Percentiles rank a stretch among this genome's conserved stretches.
Conservation (phyloP, 2,113 vertebrate genomes). For the Bucco capensis region DNA sequence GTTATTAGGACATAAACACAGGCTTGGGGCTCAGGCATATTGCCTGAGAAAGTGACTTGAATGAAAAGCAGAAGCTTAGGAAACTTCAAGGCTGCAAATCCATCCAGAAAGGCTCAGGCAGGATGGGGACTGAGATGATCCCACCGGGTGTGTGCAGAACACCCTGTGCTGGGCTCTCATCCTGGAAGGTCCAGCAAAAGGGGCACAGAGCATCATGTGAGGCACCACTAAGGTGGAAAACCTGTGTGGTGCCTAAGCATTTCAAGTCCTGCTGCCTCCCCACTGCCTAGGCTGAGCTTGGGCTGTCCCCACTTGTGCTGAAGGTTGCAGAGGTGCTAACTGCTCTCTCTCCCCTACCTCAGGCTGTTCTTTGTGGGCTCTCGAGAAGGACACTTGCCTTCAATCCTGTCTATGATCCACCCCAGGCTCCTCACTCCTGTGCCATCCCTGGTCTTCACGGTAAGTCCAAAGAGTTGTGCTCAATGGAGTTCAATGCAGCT, state of each 20-base stretch:
- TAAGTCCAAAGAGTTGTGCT: no score
- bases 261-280: neutral
- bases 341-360: neutral
- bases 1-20: neutral
- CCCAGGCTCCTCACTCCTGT: constrained; percentile 87
- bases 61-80: constrained; percentile 37
- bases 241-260: accelerated
- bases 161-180: neutral
- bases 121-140: neutral
- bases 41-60: constrained; percentile 39
- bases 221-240: neutral
- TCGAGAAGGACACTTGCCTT: constrained; percentile 93
- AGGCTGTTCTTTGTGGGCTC: constrained; percentile 97
- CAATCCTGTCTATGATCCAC: constrained; percentile 96
- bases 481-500: no score
- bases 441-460: constrained; percentile 93
- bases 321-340: neutral
- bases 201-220: neutral
- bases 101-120: neutral
- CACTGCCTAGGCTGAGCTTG: accelerated
- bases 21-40: neutral
- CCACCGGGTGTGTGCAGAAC: neutral
- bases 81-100: neutral
- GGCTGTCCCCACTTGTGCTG: neutral
- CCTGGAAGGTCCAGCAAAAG: neutral